A percentile compares a stretch with the other conserved stretches of the same genome.
These are phyloP conservation scores for Hycleus phaleratus DNA, from an alignment of 1,140 invertebrate genomes.

Conservation along the genomic window DNA sequence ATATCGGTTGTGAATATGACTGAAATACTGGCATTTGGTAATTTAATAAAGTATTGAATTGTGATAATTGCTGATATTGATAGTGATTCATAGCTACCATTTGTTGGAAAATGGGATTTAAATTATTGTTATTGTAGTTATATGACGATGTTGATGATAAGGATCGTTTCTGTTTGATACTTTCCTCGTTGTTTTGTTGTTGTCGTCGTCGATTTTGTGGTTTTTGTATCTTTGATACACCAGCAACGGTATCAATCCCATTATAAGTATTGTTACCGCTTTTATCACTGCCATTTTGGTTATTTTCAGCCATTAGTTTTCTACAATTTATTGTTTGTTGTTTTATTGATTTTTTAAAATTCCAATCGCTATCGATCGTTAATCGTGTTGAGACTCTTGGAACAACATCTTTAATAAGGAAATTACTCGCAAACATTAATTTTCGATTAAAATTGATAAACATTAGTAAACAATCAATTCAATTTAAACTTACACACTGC, in stretches of 20 bases:
- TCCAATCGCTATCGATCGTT: no score
- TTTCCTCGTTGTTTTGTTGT: conserved; percentile 3
- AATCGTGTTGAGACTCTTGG: no score
- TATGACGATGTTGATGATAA: not conserved
- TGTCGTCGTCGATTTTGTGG: not conserved
- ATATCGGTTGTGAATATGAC: conserved; percentile 1
- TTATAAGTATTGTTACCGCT: not conserved
- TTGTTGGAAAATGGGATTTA: not conserved
- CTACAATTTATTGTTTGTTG: no score
- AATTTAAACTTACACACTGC: no score
- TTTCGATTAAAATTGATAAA: no score
- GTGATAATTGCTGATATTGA: not conserved
- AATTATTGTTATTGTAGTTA: not conserved
- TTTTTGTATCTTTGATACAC: not conserved
- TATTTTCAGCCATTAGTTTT: no score
- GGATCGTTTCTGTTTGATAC: not conserved
- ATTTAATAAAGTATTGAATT: conserved; percentile 3
- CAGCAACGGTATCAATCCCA: not conserved
- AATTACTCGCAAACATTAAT: no score
- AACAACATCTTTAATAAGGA: no score
- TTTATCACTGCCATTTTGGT: not conserved
- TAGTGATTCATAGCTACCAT: not conserved
- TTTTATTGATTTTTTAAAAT: no score
- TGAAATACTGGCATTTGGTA: not conserved
- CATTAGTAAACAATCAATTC: no score